Conservation (phyloP, 1,140 invertebrate genomes). For the Alviniconcha marisindica region DNA sequence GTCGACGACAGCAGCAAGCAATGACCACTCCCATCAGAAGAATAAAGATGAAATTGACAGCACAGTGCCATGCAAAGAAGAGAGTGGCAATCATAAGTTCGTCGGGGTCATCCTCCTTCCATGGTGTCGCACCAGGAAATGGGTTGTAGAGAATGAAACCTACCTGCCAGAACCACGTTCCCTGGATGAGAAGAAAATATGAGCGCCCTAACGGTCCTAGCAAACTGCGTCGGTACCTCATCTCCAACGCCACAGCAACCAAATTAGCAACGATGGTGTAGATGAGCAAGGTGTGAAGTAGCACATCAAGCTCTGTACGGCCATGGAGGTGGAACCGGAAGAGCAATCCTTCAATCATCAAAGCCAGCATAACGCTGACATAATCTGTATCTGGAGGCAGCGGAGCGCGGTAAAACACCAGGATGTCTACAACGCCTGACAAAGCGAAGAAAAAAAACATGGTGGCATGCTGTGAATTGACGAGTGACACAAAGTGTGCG, state of each 20-base stretch:
- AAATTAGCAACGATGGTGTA: slow-evolving; percentile 72
- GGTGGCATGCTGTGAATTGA: slow-evolving; percentile 78
- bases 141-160: slow-evolving; percentile 79
- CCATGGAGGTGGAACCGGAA: slow-evolving; percentile 79
- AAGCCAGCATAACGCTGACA: slow-evolving; percentile 72
- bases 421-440: slow-evolving; percentile 75
- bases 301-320: slow-evolving; percentile 75
- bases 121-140: slow-evolving; percentile 62
- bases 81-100: slow-evolving; percentile 78
- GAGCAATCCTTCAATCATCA: slow-evolving; percentile 76
- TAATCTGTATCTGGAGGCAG: slow-evolving; percentile 76
- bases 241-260: slow-evolving; percentile 72
- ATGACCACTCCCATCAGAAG: slow-evolving; percentile 66
- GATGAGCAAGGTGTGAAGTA: slow-evolving; percentile 77
- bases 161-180: slow-evolving; percentile 79
- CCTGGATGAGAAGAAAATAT: slow-evolving; percentile 77
- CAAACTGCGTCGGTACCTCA: slow-evolving; percentile 72
- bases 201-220: slow-evolving; percentile 69
- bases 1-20: slow-evolving; percentile 50
- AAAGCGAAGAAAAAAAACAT: slow-evolving; percentile 80
- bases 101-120: slow-evolving; percentile 75
- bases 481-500: slow-evolving; percentile 72
- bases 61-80: slow-evolving; percentile 77
- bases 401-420: slow-evolving; percentile 71
- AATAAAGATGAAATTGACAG: slow-evolving; percentile 68